Evolutionary conservation across 2,888 invertebrate genomes (phyloP).

Genomic region (Plusia festucae): DNA sequence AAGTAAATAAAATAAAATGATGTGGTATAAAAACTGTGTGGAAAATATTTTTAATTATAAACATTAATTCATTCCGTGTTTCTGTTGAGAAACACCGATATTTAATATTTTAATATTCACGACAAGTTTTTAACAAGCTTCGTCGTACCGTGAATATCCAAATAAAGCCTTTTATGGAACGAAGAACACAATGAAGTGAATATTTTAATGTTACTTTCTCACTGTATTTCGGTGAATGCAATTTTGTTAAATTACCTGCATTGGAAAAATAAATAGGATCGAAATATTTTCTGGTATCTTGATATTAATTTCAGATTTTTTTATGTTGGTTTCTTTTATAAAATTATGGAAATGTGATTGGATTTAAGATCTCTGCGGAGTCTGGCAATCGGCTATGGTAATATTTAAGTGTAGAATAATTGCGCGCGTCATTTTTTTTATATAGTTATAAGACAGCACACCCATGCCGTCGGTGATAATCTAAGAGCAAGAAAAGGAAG

Average conservation of each 20-base stretch:
- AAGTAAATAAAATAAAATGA: too few relatives aligned
- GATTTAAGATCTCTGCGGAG: too few relatives aligned
- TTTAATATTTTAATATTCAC: slow-evolving; percentile 14
- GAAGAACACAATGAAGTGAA: slow-evolving; percentile 54
- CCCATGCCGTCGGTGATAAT: too few relatives aligned
- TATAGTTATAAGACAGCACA: too few relatives aligned
- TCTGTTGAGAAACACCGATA: neutral
- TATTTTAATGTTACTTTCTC: slow-evolving; percentile 59
- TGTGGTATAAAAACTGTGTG: too few relatives aligned
- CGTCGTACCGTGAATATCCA: slow-evolving; percentile 41
- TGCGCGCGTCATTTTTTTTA: too few relatives aligned
- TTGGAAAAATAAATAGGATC: slow-evolving; percentile 39
- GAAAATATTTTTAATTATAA: slow-evolving; percentile 7
- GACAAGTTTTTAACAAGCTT: slow-evolving; percentile 25
- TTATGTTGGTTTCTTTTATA: too few relatives aligned
- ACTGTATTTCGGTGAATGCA: slow-evolving; percentile 50
- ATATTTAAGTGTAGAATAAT: too few relatives aligned
- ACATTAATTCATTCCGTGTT: neutral
- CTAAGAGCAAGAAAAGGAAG: too few relatives aligned
- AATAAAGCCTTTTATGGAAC: slow-evolving; percentile 43
- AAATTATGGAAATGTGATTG: too few relatives aligned
- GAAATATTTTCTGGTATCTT: neutral
- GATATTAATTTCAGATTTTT: too few relatives aligned
- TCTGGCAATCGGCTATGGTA: too few relatives aligned
- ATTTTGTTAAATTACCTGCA: slow-evolving; percentile 56